Evolutionary conservation across 2,113 vertebrate genomes (phyloP).

Genomic region (Python bivittatus): DNA sequence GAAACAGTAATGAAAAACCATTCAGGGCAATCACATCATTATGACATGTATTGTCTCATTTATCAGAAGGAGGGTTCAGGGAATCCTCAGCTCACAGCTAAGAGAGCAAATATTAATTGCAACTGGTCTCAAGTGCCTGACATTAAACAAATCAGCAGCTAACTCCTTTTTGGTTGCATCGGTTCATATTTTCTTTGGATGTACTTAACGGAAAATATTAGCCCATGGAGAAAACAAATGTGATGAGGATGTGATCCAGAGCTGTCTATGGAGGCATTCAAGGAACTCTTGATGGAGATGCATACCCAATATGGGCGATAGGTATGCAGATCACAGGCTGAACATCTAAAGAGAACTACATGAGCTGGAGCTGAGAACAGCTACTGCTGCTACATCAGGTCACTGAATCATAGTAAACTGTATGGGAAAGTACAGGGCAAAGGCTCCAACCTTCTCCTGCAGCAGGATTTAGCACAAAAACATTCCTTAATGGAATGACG

Average conservation of each 20-base stretch:
- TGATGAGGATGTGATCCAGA: neutral
- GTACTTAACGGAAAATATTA: slow-evolving; percentile 54
- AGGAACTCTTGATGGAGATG: neutral
- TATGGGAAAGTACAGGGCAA: slow-evolving; percentile 1
- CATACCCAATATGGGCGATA: neutral
- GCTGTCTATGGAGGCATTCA: fast-evolving
- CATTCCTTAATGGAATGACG: neutral
- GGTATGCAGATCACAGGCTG: slow-evolving; percentile 26
- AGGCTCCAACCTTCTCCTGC: neutral
- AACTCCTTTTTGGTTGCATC: neutral
- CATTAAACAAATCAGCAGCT: neutral
- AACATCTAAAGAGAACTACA: neutral
- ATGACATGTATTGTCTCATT: neutral
- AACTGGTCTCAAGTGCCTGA: fast-evolving
- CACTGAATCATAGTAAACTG: neutral
- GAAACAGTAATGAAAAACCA: neutral
- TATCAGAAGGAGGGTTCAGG: neutral
- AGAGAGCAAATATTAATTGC: neutral
- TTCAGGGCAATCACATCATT: neutral
- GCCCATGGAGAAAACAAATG: neutral
- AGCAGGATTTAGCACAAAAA: neutral
- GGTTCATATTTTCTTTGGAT: slow-evolving; percentile 41
- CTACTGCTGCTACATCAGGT: slow-evolving; percentile 15
- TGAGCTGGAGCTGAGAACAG: slow-evolving; percentile 11
- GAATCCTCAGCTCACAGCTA: fast-evolving